These are phyloP conservation scores for Pterostichus madidus DNA, from an alignment of 2,888 invertebrate genomes.

Conservation along the genomic window DNA sequence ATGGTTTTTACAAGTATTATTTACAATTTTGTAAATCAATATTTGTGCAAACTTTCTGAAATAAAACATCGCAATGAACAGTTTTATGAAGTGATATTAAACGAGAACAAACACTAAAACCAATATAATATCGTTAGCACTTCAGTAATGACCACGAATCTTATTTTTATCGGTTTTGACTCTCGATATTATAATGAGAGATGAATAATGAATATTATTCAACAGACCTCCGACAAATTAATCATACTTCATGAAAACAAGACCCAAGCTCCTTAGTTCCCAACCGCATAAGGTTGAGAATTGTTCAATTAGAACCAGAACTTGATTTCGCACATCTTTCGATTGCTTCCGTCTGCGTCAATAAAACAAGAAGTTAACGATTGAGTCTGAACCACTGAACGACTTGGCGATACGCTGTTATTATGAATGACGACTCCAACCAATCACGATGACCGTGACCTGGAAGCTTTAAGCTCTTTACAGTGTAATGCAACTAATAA, in stretches of 20 bases:
- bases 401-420: conserved; percentile 9
- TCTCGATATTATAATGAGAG: background rate
- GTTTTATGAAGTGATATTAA: no score
- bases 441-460: conserved; percentile 43
- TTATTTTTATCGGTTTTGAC: background rate
- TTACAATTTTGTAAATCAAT: no score
- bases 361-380: conserved; percentile 49
- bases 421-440: conserved; percentile 21
- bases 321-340: conserved; percentile 49
- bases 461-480: conserved; percentile 18
- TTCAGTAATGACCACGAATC: background rate
- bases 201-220: conserved; percentile 11
- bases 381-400: background rate
- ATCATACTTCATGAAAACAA: conserved; percentile 4
- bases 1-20: no score
- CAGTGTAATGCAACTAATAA: conserved; percentile 31
- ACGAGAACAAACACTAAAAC: background rate
- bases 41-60: no score
- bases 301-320: conserved; percentile 4
- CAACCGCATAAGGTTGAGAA: conserved; percentile 25
- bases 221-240: background rate
- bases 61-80: no score
- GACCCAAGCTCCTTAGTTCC: background rate
- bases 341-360: conserved; percentile 53
- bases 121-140: background rate